A percentile compares a stretch with the other conserved stretches of the same genome.
Evolutionary conservation across 2,113 vertebrate species (phyloP).

Genomic region (Zosterops borbonicus): DNA sequence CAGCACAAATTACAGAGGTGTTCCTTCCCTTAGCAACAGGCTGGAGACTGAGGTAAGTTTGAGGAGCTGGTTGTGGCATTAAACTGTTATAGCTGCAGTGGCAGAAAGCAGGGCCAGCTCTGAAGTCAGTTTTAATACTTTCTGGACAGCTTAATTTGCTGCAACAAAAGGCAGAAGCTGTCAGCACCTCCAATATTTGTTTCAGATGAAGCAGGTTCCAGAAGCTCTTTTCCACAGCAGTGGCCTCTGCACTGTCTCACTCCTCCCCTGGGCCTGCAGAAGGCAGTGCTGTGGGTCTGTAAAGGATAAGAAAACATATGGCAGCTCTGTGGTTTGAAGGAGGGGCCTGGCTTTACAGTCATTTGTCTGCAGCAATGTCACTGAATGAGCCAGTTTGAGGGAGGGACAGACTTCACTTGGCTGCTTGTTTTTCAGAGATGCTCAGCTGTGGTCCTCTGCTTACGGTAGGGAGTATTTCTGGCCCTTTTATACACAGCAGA

Average conservation of each 20-base stretch:
- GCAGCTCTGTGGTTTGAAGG: background rate
- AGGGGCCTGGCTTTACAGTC: background rate
- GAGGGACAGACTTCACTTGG: background rate
- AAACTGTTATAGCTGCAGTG: background rate
- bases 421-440: background rate
- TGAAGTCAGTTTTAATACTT: background rate
- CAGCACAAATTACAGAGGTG: background rate
- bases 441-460: background rate
- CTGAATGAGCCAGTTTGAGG: background rate
- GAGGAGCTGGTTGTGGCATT: background rate
- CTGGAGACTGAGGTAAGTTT: background rate
- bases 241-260: background rate
- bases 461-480: background rate
- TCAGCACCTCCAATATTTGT: background rate
- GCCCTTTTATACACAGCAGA: background rate
- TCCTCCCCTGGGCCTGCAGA: background rate
- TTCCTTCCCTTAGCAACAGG: conserved; percentile 27
- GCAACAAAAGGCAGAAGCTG: background rate
- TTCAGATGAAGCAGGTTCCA: background rate
- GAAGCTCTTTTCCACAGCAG: background rate
- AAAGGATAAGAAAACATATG: background rate
- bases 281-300: background rate
- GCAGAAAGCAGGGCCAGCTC: background rate
- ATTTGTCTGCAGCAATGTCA: background rate
- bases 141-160: background rate